phyloP scores from a whole-genome alignment of 2,797 vertebrate genomes.

The Bradypus variegatus region DNA sequence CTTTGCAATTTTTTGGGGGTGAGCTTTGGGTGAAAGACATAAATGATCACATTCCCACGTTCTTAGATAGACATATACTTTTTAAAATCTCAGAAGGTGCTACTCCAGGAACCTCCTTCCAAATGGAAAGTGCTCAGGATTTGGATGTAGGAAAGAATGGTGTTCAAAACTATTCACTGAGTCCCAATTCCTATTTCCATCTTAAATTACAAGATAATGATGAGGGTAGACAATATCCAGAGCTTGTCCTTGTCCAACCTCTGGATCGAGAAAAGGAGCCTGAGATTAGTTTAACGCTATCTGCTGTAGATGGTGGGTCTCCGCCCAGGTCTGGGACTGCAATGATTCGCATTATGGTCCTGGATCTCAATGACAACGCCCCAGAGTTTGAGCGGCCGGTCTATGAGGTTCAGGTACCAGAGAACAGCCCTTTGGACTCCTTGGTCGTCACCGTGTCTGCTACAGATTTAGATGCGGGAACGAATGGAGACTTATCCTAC shows the following conservation, averaged over 20 bases:
- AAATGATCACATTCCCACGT: constrained; percentile 66
- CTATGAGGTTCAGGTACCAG: constrained; percentile 53
- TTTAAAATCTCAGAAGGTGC: constrained; percentile 72
- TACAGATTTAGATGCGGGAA: constrained; percentile 63
- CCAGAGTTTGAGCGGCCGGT: constrained; percentile 54
- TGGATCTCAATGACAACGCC: constrained; percentile 69
- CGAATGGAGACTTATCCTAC: constrained; percentile 63
- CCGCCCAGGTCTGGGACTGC: constrained; percentile 60
- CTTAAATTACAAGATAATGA: not conserved
- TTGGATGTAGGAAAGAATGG: constrained; percentile 61
- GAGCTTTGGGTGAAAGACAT: constrained; percentile 67
- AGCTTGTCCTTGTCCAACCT: constrained; percentile 56
- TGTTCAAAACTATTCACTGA: constrained; percentile 61
- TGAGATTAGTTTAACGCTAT: constrained; percentile 60
- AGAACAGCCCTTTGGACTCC: constrained; percentile 50
- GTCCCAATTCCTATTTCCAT: constrained; percentile 47
- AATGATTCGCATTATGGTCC: constrained; percentile 56
- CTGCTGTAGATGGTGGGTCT: constrained; percentile 60
- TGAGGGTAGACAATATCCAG: constrained; percentile 37
- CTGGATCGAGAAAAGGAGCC: constrained; percentile 63
- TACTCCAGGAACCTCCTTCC: constrained; percentile 26
- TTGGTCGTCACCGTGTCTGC: constrained; percentile 58
- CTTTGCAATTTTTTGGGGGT: constrained; percentile 66
- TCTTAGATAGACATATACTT: constrained; percentile 60
- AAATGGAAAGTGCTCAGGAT: constrained; percentile 58